Percentiles rank a stretch among this genome's conserved stretches.
Conservation (phyloP, 2,797 vertebrate genomes). For the Eulemur coronatus region DNA sequence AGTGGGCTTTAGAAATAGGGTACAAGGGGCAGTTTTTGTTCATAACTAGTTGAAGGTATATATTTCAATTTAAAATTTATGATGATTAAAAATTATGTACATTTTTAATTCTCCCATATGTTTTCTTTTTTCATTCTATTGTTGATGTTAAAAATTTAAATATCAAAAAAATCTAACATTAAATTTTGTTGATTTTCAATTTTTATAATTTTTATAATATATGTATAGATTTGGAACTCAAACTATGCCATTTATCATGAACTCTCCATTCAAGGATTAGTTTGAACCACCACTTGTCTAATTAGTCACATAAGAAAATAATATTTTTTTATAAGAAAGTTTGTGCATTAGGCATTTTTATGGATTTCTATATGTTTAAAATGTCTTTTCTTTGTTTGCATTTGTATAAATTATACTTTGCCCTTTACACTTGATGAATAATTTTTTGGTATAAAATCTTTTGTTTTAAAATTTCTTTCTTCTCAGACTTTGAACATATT, state of each 20-base stretch:
- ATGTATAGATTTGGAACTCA: background rate
- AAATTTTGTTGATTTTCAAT: background rate
- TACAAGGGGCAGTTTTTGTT: background rate
- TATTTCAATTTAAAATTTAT: background rate
- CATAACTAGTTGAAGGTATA: background rate
- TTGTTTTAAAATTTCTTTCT: background rate
- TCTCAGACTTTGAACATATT: background rate
- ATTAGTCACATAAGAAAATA: background rate
- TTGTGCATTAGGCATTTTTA: background rate
- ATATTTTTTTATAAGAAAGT: background rate
- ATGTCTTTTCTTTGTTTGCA: background rate
- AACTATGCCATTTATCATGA: background rate
- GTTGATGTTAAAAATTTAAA: background rate
- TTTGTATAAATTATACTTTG: background rate
- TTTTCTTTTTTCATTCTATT: background rate
- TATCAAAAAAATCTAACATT: background rate
- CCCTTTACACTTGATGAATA: background rate
- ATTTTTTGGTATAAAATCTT: background rate
- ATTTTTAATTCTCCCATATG: background rate
- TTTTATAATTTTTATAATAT: background rate
- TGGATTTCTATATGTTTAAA: background rate
- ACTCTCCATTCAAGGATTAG: background rate
- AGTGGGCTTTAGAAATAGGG: background rate
- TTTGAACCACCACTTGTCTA: background rate
- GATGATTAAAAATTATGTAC: background rate